These are phyloP conservation scores for Nibea coibor DNA, from an alignment of 2,113 vertebrate species.

Conservation along the genomic window DNA sequence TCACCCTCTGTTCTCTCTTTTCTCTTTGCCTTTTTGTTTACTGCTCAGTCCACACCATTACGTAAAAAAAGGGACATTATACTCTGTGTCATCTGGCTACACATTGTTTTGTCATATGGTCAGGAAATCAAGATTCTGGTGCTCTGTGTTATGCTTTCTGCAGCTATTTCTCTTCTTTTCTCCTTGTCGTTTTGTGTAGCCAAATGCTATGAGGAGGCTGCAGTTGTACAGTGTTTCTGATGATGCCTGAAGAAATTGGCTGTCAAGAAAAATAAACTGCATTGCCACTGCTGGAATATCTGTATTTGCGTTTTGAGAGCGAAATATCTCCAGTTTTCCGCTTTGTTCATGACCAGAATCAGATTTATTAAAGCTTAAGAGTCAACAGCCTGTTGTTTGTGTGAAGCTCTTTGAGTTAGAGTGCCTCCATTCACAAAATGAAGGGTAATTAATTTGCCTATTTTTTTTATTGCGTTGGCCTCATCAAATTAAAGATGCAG, in stretches of 20 bases:
- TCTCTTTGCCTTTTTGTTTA: neutral
- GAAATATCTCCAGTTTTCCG: neutral
- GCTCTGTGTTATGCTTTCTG: neutral
- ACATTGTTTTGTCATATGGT: conserved; percentile 4
- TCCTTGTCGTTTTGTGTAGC: neutral
- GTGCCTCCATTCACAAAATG: neutral
- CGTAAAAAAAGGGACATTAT: neutral
- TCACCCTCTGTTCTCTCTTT: neutral
- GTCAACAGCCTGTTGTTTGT: conserved; percentile 19
- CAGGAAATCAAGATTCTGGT: conserved; percentile 2
- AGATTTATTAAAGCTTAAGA: conserved; percentile 34
- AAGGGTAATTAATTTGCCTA: neutral
- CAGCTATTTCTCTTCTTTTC: conserved; percentile 9
- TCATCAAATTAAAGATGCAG: too few species aligned
- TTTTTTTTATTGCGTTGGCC: neutral
- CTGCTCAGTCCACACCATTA: neutral
- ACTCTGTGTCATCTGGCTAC: neutral
- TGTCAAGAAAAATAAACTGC: conserved; percentile 31
- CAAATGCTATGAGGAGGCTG: neutral
- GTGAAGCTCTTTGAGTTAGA: conserved; percentile 15
- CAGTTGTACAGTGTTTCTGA: neutral
- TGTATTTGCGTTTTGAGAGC: conserved; percentile 26
- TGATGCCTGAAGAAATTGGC: conserved; percentile 14
- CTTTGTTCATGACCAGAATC: conserved; percentile 11
- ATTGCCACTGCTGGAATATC: conserved; percentile 6